Evolutionary conservation across 1,140 invertebrate genomes (phyloP).

Genomic region (Drosophila carrolli): DNA sequence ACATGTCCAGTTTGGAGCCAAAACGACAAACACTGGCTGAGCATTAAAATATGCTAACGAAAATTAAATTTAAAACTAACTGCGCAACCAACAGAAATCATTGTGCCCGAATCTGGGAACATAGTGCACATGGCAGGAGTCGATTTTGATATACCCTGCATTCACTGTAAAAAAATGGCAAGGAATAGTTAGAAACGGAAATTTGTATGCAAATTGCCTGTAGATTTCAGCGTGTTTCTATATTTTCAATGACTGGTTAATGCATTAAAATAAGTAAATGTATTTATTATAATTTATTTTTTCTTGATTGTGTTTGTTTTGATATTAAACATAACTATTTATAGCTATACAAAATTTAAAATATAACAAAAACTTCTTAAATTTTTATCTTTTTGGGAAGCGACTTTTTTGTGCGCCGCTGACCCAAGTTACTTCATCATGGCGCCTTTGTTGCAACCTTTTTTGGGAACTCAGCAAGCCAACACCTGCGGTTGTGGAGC

Average conservation of each 20-base stretch:
- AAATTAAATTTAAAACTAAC: constrained; percentile 76
- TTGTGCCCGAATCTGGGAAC: neutral
- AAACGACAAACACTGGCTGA: constrained; percentile 70
- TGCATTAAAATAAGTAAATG: no score
- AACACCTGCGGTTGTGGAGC: constrained; percentile 66
- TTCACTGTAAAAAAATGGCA: no score
- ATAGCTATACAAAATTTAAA: neutral
- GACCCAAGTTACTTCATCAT: neutral
- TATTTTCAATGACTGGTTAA: no score
- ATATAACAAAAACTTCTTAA: neutral
- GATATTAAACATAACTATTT: neutral
- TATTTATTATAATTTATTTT: no score
- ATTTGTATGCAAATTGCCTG: no score
- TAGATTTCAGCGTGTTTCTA: no score
- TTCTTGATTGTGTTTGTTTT: neutral
- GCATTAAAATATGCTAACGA: constrained; percentile 63
- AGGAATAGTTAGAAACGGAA: no score
- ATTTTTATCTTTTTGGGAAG: neutral
- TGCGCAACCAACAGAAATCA: constrained; percentile 46
- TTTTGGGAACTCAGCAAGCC: constrained; percentile 39
- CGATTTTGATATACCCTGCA: neutral
- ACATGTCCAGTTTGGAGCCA: constrained; percentile 41
- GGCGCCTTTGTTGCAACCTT: constrained; percentile 28
- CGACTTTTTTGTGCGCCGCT: neutral
- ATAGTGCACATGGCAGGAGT: no score